Percentiles rank a stretch among this genome's conserved stretches.
Evolutionary conservation across 2,888 invertebrate species (phyloP).

Genomic region (Cephus rjabovi): DNA sequence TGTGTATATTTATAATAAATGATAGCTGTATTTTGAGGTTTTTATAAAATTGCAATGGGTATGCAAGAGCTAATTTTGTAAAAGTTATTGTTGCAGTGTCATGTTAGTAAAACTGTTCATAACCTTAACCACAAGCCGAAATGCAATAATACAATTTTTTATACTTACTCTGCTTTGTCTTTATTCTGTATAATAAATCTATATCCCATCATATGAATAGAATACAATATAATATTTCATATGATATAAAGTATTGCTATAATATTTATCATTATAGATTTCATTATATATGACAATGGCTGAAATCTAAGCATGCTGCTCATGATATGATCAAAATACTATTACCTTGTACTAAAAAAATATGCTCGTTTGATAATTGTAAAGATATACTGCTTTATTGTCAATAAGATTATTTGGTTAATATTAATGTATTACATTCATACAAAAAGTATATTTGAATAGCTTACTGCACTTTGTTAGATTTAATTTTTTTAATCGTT

Average conservation of each 20-base stretch:
- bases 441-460: not conserved
- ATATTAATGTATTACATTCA: not conserved
- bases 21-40: not conserved
- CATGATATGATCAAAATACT: too few relatives aligned
- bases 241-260: not conserved
- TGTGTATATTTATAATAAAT: not conserved
- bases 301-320: too few relatives aligned
- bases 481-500: not conserved
- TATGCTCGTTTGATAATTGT: not conserved
- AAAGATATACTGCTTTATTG: not conserved
- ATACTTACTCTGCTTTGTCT: not conserved
- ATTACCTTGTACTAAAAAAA: too few relatives aligned
- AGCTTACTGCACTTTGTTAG: not conserved
- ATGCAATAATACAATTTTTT: not conserved
- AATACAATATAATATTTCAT: not conserved
- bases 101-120: not conserved
- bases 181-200: not conserved
- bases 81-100: not conserved
- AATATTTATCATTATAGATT: not conserved
- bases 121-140: not conserved
- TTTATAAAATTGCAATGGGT: not conserved
- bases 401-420: not conserved
- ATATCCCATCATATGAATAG: not conserved
- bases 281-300: not conserved
- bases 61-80: not conserved